These are phyloP conservation scores for Mechanitis messenoides DNA, from an alignment of 2,888 invertebrate species.

Conservation along the genomic window DNA sequence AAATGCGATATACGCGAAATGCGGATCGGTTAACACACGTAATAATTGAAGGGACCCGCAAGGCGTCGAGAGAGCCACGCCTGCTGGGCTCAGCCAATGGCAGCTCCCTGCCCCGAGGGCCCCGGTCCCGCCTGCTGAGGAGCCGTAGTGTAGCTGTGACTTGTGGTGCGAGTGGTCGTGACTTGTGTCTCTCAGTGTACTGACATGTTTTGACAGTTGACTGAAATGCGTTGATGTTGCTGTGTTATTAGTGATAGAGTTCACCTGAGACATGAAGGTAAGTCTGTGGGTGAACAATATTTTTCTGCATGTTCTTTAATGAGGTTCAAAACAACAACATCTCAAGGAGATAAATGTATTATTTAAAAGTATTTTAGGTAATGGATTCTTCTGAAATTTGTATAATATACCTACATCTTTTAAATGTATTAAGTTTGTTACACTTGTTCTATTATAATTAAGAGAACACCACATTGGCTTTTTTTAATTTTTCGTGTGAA, in stretches of 20 bases:
- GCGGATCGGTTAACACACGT: constrained; percentile 33
- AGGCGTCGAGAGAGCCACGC: constrained; percentile 36
- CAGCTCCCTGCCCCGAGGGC: constrained; percentile 25
- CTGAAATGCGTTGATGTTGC: constrained; percentile 41
- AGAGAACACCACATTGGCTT: no score
- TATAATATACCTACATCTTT: no score
- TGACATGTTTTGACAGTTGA: constrained; percentile 42
- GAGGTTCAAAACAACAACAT: no score
- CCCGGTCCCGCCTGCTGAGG: constrained; percentile 40
- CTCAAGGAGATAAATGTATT: no score
- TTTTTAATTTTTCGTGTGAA: no score
- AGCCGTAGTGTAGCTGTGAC: constrained; percentile 48
- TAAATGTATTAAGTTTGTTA: no score
- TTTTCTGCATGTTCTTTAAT: no score
- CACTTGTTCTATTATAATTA: no score
- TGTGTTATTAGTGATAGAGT: constrained; percentile 58
- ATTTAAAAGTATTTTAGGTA: no score
- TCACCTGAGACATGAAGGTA: constrained; percentile 68
- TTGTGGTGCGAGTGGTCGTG: constrained; percentile 47
- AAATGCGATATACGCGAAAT: constrained; percentile 43
- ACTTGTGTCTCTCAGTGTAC: constrained; percentile 23
- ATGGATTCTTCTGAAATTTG: no score
- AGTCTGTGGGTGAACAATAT: constrained; percentile 11
- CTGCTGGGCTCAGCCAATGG: constrained; percentile 40
- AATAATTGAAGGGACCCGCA: constrained; percentile 42